Evolutionary conservation across 92 coral and sea anemone genomes (phyloP).

Genomic region (Porites divaricata): DNA sequence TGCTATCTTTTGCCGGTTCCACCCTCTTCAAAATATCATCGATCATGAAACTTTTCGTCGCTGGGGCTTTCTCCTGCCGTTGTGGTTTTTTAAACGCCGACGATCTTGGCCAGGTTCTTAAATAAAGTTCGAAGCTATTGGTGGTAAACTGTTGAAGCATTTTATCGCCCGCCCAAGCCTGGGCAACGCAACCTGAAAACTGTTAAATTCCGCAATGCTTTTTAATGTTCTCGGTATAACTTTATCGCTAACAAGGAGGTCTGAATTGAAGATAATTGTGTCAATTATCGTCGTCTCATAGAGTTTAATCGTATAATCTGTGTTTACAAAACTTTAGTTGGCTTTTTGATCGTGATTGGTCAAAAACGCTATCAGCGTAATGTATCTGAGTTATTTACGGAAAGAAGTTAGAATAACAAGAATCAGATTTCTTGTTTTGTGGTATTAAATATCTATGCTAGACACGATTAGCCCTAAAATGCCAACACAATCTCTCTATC

Average conservation of each 20-base stretch:
- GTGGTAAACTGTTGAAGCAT: neutral
- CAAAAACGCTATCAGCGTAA: neutral
- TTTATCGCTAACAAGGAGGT: conserved; percentile 30
- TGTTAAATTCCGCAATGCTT: conserved; percentile 17
- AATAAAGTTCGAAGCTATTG: neutral
- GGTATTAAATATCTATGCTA: conserved; percentile 5
- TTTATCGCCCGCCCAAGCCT: neutral
- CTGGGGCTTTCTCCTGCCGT: conserved; percentile 13
- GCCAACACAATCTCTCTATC: neutral
- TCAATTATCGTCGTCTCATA: neutral
- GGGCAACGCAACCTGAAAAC: neutral
- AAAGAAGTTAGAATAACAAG: conserved; percentile 4
- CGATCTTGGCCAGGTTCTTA: conserved; percentile 47
- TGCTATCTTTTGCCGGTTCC: conserved; percentile 2
- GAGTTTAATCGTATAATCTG: conserved; percentile 19
- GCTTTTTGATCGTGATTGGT: conserved; percentile 24
- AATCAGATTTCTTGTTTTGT: neutral
- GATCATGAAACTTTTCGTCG: conserved; percentile 73
- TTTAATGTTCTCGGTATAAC: neutral
- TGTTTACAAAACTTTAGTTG: conserved; percentile 15
- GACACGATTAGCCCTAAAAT: conserved; percentile 17
- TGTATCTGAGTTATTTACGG: conserved; percentile 25
- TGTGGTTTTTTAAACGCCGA: conserved; percentile 55
- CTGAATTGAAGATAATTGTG: neutral
- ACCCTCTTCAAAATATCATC: conserved; percentile 71